Evolutionary conservation across 2,888 invertebrate genomes (phyloP).

Genomic region (Cataglyphis rosenhaueri): DNA sequence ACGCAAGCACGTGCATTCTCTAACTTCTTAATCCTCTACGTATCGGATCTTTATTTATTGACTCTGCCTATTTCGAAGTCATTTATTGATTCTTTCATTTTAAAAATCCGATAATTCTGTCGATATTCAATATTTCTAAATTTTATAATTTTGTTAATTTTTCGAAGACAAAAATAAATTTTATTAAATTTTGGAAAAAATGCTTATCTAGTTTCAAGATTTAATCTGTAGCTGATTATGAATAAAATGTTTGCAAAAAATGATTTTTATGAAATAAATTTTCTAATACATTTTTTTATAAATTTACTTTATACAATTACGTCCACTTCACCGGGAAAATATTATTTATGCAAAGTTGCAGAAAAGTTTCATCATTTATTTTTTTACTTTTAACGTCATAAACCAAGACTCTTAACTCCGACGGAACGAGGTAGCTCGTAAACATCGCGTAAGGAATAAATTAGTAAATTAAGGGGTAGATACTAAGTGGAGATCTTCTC

Average conservation of each 20-base stretch:
- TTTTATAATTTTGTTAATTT: not conserved
- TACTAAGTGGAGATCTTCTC: conserved; percentile 30
- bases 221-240: not conserved
- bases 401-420: conserved; percentile 11
- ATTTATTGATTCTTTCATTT: not conserved
- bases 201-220: not conserved
- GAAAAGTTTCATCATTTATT: conserved; percentile 11
- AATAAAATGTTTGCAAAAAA: not conserved
- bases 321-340: not conserved
- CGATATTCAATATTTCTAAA: not conserved
- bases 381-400: conserved; percentile 16
- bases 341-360: not conserved
- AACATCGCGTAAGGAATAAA: conserved; percentile 41
- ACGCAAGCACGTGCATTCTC: conserved; percentile 32
- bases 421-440: conserved; percentile 24
- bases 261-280: not conserved
- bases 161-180: not conserved
- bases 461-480: conserved; percentile 28
- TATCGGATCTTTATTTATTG: conserved; percentile 17
- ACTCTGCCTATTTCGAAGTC: not conserved
- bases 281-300: not conserved
- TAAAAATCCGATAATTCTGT: not conserved
- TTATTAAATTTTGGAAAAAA: not conserved
- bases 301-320: not conserved
- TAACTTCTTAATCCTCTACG: not conserved